Evolutionary conservation across 2,888 invertebrate genomes (phyloP), one percentile per base, ranked within the genome.

Genomic region (Oscheius sp.): DNA sequence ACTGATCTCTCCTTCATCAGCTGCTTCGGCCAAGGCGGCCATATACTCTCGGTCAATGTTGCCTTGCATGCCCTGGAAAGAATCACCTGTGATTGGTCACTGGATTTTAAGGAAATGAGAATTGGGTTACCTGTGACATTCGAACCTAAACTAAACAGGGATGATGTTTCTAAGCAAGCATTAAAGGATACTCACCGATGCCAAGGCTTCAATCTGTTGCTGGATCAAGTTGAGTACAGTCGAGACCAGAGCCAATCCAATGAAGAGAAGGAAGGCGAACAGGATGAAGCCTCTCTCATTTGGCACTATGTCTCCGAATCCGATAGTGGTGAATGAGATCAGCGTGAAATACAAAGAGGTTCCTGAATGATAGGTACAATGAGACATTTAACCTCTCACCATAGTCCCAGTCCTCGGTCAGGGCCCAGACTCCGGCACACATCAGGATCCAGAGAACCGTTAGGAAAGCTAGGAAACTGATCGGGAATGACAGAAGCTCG

Each of bases 181-280:
- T 5, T 42, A 42, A 42, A 2, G 21, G 32, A 55, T 55, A 53
- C 68, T 37, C 29, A 68, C 68, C 42, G 63, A 57, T 13, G 62
- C 87, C 37, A 88, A 58, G 1, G 84, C 86, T 63, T 86, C 83
- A 73, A 88, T 88, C 73, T 88, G 88, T 58, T 87, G 85, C 76
- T 88, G 87, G 74, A 88, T 87, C 68, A 88, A 77, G 33, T 80
- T 84, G 57, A 88, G 75, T 2, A 85, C 80, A 33, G 88, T 86
- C 33, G 88, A 88, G n/a, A 88, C 87, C 53, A 88, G 73, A 2
- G 88, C 83, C 7, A 88, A 80, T n/a, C 88, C 88, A 68, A 87
- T 80, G 32, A 88, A 71, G 4, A 88, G 75, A 21, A 86, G 65
- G 51, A 84, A 74, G 59, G 79, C 86, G 58, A 87, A 83, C 11